Conservation (phyloP, 2,797 vertebrate species). For the Premnoplex brunnescens region DNA sequence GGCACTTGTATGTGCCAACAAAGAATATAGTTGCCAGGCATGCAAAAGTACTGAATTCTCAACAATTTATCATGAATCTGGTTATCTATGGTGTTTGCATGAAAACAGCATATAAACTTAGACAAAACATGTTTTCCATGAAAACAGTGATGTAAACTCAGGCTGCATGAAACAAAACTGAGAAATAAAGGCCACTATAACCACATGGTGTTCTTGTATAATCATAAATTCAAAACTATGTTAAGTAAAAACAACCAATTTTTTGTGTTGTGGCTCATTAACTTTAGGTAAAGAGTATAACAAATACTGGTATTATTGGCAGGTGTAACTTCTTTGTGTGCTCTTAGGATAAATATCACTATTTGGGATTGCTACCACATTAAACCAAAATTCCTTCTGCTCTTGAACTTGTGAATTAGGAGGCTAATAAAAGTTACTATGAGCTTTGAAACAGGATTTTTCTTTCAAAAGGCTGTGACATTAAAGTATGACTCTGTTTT, state of each 20-base stretch:
- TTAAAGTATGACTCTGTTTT: background rate
- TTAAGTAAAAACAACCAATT: background rate
- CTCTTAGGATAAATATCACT: background rate
- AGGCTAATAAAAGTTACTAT: background rate
- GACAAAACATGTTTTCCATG: background rate
- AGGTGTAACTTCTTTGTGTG: background rate
- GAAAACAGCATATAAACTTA: background rate
- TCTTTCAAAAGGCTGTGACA: background rate
- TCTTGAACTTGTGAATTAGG: background rate
- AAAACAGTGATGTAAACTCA: background rate
- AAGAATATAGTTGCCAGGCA: background rate
- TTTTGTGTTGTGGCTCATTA: background rate
- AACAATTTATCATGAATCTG: background rate
- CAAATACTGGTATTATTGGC: background rate
- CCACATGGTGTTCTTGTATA: background rate
- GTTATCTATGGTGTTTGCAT: background rate
- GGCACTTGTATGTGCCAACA: background rate
- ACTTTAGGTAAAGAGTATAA: background rate
- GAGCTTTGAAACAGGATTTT: background rate
- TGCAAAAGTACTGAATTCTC: background rate
- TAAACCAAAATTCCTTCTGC: background rate
- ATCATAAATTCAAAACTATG: background rate
- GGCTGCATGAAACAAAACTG: background rate
- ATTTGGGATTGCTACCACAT: background rate
- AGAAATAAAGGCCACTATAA: background rate